Conservation (phyloP, 2,888 invertebrate genomes). For the Cephus rjabovi region DNA sequence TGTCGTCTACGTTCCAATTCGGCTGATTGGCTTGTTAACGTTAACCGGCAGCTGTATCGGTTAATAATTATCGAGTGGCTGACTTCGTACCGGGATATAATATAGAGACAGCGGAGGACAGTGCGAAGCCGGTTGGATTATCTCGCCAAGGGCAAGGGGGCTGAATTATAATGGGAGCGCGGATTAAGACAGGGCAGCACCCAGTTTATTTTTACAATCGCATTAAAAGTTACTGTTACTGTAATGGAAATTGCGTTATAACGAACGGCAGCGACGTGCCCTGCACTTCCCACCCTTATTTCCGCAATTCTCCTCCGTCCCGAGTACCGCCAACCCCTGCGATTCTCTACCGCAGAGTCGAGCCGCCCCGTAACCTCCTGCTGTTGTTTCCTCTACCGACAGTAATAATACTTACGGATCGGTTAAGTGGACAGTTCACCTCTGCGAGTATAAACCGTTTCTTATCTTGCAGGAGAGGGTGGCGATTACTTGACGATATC, state of each 20-base stretch:
- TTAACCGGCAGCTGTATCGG: background rate
- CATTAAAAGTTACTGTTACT: slow-evolving; percentile 19
- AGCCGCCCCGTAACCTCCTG: background rate
- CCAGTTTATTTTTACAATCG: slow-evolving; percentile 17
- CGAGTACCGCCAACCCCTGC: too few species aligned
- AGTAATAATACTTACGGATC: background rate
- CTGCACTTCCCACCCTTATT: background rate
- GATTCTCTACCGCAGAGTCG: too few species aligned
- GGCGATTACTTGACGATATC: slow-evolving; percentile 91
- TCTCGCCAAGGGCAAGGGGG: background rate
- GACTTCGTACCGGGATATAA: background rate
- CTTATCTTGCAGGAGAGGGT: slow-evolving; percentile 77
- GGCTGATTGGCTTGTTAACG: too few species aligned
- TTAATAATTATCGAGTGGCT: background rate
- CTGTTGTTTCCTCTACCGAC: slow-evolving; percentile 2
- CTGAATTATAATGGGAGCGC: background rate
- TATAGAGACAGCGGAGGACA: too few species aligned
- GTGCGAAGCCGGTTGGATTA: background rate
- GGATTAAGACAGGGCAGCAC: slow-evolving; percentile 17
- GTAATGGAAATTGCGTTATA: slow-evolving; percentile 22
- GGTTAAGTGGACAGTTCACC: too few species aligned
- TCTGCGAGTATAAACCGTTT: too few species aligned
- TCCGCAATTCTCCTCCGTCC: too few species aligned
- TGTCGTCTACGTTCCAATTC: too few species aligned
- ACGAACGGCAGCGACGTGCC: slow-evolving; percentile 8